Percentiles rank a stretch among this genome's conserved stretches.
These are phyloP conservation scores for Oxyura jamaicensis DNA, from an alignment of 2,113 vertebrate genomes.

Conservation along the genomic window DNA sequence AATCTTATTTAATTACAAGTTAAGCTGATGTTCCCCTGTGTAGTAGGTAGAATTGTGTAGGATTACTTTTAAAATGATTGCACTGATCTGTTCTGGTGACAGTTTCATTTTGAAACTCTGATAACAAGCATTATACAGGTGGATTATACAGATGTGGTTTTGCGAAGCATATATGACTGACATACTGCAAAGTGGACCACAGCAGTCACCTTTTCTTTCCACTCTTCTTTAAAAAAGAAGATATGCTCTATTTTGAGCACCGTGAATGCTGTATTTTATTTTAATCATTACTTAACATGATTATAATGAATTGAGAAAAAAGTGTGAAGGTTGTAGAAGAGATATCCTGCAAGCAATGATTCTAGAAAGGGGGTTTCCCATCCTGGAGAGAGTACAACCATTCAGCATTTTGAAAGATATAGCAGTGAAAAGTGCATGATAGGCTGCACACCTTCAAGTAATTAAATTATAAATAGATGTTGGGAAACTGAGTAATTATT, in stretches of 20 bases:
- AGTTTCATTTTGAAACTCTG: constrained; percentile 62
- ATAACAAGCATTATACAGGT: constrained; percentile 41
- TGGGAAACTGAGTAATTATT: background rate
- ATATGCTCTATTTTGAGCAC: background rate
- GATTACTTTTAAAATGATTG: constrained; percentile 77
- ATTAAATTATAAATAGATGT: background rate
- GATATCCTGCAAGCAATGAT: background rate
- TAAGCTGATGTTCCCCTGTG: constrained; percentile 68
- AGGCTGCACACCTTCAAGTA: background rate
- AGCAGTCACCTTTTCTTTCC: background rate
- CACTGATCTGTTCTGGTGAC: constrained; percentile 63
- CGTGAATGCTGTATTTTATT: background rate
- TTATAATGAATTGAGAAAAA: background rate
- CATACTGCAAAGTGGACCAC: background rate
- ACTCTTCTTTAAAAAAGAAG: background rate
- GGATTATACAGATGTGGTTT: background rate
- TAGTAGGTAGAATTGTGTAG: constrained; percentile 54
- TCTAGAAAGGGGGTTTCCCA: background rate
- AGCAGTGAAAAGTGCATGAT: background rate
- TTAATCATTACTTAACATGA: background rate
- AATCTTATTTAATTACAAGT: constrained; percentile 71
- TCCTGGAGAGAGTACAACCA: background rate
- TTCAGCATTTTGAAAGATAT: background rate
- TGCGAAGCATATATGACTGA: background rate
- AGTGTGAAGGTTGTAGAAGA: background rate